A percentile compares a stretch with the other conserved stretches of the same genome.
phyloP scores from a whole-genome alignment of 1,140 invertebrate genomes.

The Heliconius eleuchia region DNA sequence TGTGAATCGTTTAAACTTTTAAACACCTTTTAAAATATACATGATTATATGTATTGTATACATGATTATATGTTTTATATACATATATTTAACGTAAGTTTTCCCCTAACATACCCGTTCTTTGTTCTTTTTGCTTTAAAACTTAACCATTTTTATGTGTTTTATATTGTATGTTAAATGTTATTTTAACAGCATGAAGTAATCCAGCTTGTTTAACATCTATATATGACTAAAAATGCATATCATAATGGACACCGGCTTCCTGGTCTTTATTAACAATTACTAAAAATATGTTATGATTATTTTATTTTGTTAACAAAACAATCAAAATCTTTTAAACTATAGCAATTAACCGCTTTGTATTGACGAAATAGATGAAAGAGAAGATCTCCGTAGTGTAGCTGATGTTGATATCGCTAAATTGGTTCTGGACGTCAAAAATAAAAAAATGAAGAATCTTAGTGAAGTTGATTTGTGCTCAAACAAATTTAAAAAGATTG shows the following conservation, averaged over 20 bases:
- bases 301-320: neutral
- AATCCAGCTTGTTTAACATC: neutral
- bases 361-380: conserved; percentile 61
- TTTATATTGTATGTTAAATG: conserved; percentile 16
- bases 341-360: neutral
- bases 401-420: conserved; percentile 73
- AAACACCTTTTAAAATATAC: conserved; percentile 10
- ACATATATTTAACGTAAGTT: conserved; percentile 3
- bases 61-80: neutral
- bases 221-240: neutral
- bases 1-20: conserved; percentile 45
- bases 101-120: neutral
- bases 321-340: neutral
- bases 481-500: conserved; percentile 74
- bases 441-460: conserved; percentile 65
- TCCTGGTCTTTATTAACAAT: conserved; percentile 3
- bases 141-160: neutral
- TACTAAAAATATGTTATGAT: neutral
- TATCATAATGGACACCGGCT: conserved; percentile 6
- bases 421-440: conserved; percentile 63
- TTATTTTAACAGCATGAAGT: neutral
- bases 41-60: conserved; percentile 6
- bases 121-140: conserved; percentile 6
- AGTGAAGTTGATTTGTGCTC: conserved; percentile 65
- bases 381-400: conserved; percentile 73